phyloP scores from a whole-genome alignment of 2,888 invertebrate species.

The Noctua fimbriata region DNA sequence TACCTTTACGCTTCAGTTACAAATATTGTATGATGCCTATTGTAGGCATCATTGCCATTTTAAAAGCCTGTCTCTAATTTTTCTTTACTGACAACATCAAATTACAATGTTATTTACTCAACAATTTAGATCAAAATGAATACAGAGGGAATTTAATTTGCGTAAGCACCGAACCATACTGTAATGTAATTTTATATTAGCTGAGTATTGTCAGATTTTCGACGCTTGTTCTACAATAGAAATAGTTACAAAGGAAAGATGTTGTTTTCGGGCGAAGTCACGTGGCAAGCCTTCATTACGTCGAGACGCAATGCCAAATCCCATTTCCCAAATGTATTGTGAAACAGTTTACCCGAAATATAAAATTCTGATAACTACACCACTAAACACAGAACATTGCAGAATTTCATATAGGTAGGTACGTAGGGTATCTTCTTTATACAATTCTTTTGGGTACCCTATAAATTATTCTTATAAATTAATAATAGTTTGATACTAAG shows the following conservation, averaged over 20 bases:
- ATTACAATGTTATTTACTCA: constrained; percentile 27
- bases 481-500: neutral
- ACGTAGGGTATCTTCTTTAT: neutral
- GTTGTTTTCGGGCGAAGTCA: constrained; percentile 37
- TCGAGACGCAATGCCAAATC: constrained; percentile 37
- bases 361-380: neutral
- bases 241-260: constrained; percentile 31
- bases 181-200: constrained; percentile 37
- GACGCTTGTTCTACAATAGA: constrained; percentile 14
- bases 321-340: constrained; percentile 46
- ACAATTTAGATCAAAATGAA: constrained; percentile 41
- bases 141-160: constrained; percentile 43
- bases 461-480: neutral
- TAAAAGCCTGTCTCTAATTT: neutral
- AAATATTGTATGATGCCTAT: too few species aligned
- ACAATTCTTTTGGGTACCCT: neutral
- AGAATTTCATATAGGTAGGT: neutral
- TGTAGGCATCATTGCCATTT: neutral
- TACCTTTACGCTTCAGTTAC: too few species aligned
- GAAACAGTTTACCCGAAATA: constrained; percentile 19
- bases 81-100: constrained; percentile 17
- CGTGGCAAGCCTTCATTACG: constrained; percentile 45
- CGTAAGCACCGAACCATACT: constrained; percentile 26
- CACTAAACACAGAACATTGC: neutral
- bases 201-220: constrained; percentile 30